Percentiles rank a stretch among this genome's conserved stretches.
phyloP scores from a whole-genome alignment of 1,140 invertebrate genomes.

The Solenopsis fugax region DNA sequence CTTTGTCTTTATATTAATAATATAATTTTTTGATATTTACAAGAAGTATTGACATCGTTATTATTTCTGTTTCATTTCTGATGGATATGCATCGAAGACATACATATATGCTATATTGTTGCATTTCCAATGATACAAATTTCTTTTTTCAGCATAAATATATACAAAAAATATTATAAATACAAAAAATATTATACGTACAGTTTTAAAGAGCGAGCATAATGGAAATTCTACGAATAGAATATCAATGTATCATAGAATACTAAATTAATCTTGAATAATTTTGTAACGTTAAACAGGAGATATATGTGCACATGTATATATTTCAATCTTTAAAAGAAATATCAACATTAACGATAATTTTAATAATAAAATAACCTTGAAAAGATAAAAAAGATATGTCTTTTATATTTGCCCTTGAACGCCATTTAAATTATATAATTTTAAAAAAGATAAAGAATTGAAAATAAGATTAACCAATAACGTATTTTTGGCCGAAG shows the following conservation, averaged over 20 bases:
- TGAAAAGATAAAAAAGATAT: not conserved
- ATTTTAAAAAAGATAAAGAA: no score
- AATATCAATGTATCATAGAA: conserved; percentile 1
- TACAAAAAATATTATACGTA: not conserved
- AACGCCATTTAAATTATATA: not conserved
- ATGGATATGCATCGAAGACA: no score
- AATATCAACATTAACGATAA: not conserved
- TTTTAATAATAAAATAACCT: not conserved
- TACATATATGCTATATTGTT: not conserved
- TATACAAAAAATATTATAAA: not conserved
- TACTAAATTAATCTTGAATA: not conserved
- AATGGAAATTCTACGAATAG: not conserved
- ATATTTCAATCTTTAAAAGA: not conserved
- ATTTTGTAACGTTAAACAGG: not conserved
- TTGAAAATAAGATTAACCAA: no score
- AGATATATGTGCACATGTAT: conserved; percentile 20
- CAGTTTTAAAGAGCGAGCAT: not conserved
- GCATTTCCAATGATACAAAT: not conserved
- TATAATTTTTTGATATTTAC: not conserved
- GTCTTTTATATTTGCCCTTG: not conserved
- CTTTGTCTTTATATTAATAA: conserved; percentile 9
- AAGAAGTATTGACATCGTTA: not conserved
- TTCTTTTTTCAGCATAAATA: not conserved
- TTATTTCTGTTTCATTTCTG: not conserved
- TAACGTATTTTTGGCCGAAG: no score